Evolutionary conservation across 1,140 invertebrate species (phyloP).

Genomic region (Temnothorax nylanderi): DNA sequence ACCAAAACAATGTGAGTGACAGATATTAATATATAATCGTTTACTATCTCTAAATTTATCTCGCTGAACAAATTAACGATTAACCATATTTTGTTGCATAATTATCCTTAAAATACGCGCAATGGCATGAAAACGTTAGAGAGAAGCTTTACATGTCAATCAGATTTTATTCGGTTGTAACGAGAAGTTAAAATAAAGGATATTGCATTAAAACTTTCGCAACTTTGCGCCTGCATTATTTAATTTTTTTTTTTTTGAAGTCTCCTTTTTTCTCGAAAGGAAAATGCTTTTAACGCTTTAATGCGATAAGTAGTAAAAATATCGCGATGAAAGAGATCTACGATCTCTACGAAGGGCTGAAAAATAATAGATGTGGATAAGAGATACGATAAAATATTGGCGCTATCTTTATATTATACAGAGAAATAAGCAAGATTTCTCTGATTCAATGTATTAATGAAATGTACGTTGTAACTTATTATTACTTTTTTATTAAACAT

Average conservation of each 20-base stretch:
- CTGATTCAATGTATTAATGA: background rate
- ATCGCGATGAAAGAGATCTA: background rate
- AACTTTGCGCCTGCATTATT: conserved; percentile 3
- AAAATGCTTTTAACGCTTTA: conserved; percentile 15
- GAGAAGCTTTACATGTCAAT: background rate
- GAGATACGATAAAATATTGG: conserved; percentile 1
- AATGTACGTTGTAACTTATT: background rate
- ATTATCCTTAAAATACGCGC: background rate
- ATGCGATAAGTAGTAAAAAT: conserved; percentile 34
- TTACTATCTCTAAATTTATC: background rate
- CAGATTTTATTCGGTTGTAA: background rate
- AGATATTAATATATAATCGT: background rate
- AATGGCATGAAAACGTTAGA: background rate
- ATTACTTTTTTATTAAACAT: background rate
- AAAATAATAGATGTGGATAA: conserved; percentile 7
- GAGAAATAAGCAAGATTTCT: background rate
- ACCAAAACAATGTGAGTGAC: background rate
- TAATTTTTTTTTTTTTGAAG: conserved; percentile 41
- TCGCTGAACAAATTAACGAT: background rate
- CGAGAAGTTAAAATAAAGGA: conserved; percentile 25
- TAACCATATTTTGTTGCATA: background rate
- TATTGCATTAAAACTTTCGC: conserved; percentile 33
- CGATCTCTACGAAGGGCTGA: background rate
- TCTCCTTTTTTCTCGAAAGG: background rate
- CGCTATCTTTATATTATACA: background rate